Evolutionary conservation across 92 coral and sea anemone genomes (phyloP).

Genomic region (Montipora capitata): DNA sequence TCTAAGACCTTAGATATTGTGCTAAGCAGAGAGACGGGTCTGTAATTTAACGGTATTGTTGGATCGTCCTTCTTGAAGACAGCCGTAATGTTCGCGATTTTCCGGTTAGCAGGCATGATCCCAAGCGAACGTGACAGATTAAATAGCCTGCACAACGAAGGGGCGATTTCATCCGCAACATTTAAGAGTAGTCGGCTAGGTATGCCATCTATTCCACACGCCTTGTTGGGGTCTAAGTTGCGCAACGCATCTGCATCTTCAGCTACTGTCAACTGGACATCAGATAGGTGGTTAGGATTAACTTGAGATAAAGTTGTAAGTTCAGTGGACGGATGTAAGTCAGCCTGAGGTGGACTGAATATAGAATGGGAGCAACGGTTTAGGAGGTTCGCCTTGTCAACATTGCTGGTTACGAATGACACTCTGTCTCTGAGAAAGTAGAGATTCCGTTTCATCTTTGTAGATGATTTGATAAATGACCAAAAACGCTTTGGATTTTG

Average conservation of each 20-base stretch:
- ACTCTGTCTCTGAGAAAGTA: no score
- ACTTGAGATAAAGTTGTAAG: no score
- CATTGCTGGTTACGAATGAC: no score
- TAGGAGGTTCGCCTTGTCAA: no score
- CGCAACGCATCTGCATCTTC: constrained; percentile 40
- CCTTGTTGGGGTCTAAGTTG: constrained; percentile 66
- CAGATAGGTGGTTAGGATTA: no score
- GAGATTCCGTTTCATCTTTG: no score
- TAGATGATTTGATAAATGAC: no score
- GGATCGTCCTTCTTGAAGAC: constrained; percentile 65
- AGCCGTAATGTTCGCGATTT: constrained; percentile 57
- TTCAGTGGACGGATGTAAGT: no score
- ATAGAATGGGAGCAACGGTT: no score
- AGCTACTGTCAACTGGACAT: not conserved
- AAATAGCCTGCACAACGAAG: constrained; percentile 57
- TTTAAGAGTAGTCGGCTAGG: constrained; percentile 63
- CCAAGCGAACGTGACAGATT: constrained; percentile 67
- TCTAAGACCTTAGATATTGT: constrained; percentile 58
- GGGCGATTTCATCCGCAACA: constrained; percentile 54
- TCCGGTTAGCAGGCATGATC: constrained; percentile 65
- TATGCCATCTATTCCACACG: constrained; percentile 72
- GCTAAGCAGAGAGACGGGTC: constrained; percentile 74
- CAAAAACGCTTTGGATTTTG: no score
- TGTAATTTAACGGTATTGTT: constrained; percentile 43
- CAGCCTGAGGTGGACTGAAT: no score